Evolutionary conservation across 1,140 invertebrate species (phyloP).

Genomic region (Trachymyrmex septentrionalis): DNA sequence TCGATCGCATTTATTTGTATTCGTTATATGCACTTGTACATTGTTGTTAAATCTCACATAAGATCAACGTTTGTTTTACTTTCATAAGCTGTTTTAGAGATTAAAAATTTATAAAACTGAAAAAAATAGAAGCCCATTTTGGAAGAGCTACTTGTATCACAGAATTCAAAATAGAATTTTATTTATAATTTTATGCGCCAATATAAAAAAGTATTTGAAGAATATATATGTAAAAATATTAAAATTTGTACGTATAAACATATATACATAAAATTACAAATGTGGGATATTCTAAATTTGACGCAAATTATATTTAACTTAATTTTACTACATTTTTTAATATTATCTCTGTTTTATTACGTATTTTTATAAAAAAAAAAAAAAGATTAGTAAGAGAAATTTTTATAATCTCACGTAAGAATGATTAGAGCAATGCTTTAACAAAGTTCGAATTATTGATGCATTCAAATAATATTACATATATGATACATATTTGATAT

Average conservation of each 20-base stretch:
- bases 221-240: background rate
- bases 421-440: too few species aligned
- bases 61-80: slow-evolving; percentile 7
- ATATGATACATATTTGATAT: background rate
- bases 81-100: background rate
- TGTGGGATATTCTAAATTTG: too few species aligned
- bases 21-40: background rate
- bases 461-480: background rate
- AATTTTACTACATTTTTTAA: too few species aligned
- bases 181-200: background rate
- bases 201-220: background rate
- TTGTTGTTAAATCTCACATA: background rate
- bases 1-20: slow-evolving; percentile 35
- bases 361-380: too few species aligned
- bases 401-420: too few species aligned
- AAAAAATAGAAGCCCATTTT: background rate
- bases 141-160: background rate
- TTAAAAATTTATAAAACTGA: slow-evolving; percentile 7
- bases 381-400: too few species aligned
- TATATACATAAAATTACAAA: background rate
- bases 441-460: background rate
- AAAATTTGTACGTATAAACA: background rate
- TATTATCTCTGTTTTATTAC: too few species aligned
- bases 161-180: background rate
- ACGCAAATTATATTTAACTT: too few species aligned